Conservation (phyloP, 2,113 vertebrate genomes). For the cat (Felis catus) region DNA sequence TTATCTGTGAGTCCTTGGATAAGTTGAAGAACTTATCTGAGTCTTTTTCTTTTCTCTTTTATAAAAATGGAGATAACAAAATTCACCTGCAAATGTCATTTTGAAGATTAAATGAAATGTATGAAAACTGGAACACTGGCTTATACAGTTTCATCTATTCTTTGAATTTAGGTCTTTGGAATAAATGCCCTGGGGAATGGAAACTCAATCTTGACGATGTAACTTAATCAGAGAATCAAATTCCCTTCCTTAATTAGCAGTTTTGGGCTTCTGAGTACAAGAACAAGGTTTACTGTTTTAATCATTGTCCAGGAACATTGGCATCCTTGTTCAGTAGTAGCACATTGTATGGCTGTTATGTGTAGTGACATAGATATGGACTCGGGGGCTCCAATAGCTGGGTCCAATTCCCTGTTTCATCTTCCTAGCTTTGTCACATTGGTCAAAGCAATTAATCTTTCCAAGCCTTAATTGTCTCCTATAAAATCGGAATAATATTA, state of each 20-base stretch:
- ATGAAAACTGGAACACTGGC: not conserved
- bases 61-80: not conserved
- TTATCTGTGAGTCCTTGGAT: not conserved
- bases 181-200: not conserved
- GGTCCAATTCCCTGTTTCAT: not conserved
- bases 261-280: not conserved
- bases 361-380: accelerated
- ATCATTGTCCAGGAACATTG: not conserved
- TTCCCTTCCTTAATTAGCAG: not conserved
- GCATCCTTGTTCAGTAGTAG: not conserved
- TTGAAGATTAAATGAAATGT: not conserved
- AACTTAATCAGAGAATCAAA: constrained; percentile 14
- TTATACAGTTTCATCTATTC: not conserved
- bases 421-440: not conserved
- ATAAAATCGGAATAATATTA: not conserved
- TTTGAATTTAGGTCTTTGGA: not conserved
- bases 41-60: not conserved
- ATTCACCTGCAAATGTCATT: not conserved
- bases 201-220: not conserved
- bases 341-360: not conserved
- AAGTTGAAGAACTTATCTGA: not conserved
- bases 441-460: not conserved
- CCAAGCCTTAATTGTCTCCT: not conserved
- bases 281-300: not conserved
- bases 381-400: accelerated